Base-by-base conservation (phyloP, 2,888 invertebrate genomes). In the Toxonevra muliebris region DNA sequence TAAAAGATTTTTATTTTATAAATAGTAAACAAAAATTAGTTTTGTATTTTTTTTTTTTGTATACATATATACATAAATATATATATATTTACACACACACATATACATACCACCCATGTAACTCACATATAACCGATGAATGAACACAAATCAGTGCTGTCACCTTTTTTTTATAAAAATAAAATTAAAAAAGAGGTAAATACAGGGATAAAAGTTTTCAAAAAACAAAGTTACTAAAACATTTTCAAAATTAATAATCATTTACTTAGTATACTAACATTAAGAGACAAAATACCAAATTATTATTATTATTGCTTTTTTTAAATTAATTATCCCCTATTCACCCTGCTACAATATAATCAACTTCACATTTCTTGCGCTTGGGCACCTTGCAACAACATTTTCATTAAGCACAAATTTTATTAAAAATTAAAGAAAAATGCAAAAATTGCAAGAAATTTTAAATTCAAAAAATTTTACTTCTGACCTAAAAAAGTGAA, bases 91-190 rank as follows among this genome's bases (percentile, higher is more conserved):
- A 19, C 12, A 54, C 17, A 19, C 17, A 54, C 17, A 54, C 11
- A 7, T 54, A 19, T 30, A 30, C 30, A 2, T 30, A 30, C 30
- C 30, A 30, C 30, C 2, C 30, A 30, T 30, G 30, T 4, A 30
- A 30, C 30, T 30, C 30, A 30, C 30, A 4, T 7, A 4, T 30
- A 30, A 30, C 30, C 30, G 7, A 30, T 7, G 3, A 30, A 30
- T 30, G 30, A 30, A 30, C 30, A 30, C 30, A 30, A 30, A 30
- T 30, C 30, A 75, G 75, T 75, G 75, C 75, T 75, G 73, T 75
- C 73, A 73, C 73, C 73, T 73, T 72, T 70, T 70, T 55, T 64
- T 64, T n/a, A 69, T n/a, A 61, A 63, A 59, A 53, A n/a, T n/a
- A n/a, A 12, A 19, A 45, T 45, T 41, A 30, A 52, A 61, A 54